Evolutionary conservation across 2,888 invertebrate species (phyloP), one percentile per base, ranked within the genome.

Genomic region (Lacanobia wlatinum): DNA sequence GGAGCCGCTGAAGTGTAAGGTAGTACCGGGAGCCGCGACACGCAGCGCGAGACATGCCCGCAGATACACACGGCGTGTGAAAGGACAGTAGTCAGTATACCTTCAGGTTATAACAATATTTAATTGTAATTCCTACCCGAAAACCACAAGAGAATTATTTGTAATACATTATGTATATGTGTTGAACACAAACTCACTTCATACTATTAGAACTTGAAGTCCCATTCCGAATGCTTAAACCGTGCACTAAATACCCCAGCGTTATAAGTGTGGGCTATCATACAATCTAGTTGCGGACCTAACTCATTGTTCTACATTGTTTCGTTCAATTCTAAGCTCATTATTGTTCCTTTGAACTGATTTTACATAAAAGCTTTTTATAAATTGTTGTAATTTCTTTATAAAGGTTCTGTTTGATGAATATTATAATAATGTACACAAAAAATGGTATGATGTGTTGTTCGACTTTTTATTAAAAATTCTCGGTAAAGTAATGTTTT

Each of bases 301-400:
- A 5, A 12, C 58, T 43, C 64, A n/a, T 60, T 53, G 56, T 67
- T 34, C 40, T 18, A 50, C 48, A 50, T 59, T 63, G 40, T 73
- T 62, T 34, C 52, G 23, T 66, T 48, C 28, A 61, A 43, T 34
- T 53, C 14, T 43, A 34, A 62, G 23, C 56, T 72, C 55, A 65
- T 67, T 59, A 62, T 38, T 67, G 43, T 62, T 34, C 18, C 40
- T 73, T 78, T 67, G 48, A 50, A 60, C 48, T 60, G 34, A 62
- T 73, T 66, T 38, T 18, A 56, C 3, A 50, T 21, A 53, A 70
- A 63, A 50, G 60, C 14, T 48, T 77, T 28, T 65, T 38, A 72
- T 61, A 58, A 60, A 46, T 48, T 71, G 18, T 34, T 9, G 14
- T 66, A 43, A 38, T 61, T 60, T 62, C 14, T 52, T 58, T 67